Base-by-base conservation (phyloP, 2,797 vertebrate species). In the Paramormyrops hopkinsi region DNA sequence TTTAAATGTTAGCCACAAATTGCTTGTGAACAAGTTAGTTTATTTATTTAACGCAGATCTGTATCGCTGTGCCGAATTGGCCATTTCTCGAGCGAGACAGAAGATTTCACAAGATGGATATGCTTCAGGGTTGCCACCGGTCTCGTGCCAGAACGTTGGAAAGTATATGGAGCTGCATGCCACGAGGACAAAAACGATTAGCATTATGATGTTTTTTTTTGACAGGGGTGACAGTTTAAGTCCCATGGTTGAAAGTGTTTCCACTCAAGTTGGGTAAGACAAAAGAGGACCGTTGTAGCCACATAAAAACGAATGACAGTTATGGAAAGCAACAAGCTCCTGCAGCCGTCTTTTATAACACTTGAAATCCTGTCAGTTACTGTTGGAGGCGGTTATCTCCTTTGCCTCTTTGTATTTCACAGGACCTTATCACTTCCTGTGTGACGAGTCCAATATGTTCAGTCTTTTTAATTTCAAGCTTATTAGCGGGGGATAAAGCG, bases 391-490 rank as follows among this genome's bases (percentile, higher is more conserved):
- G 92, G 91, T 94, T 92, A 93, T 92, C 91, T 92, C 91, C 79
- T 87, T 85, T 92, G 76, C 86, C 1, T 85, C 90, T 91, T 91
- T 90, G 89, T 90, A 89, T 92, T 93, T 93, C 93, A 92, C 92
- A 90, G 92, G 89, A 87, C 89, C 91, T 93, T 92, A 94, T 95
- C 92, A 84, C 90, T 90, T 51, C 91, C 90, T 89, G 85, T 93
- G 91, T 93, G 91, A 93, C 94, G 92, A 90, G 93, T 90, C 92
- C 93, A 92, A 88, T 91, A 22, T 94, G 92, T 92, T 93, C 92
- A 93, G 91, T 93, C 88, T 92, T 94, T 94, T 96, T 95, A 92
- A 96, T 96, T 96, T 96, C 95, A 96, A 94, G 95, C 95, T 94
- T 96, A 96, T 96, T 96, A 96, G 93, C 93, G 90, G 90, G 90